Evolutionary conservation across 2,113 vertebrate genomes (phyloP).

Genomic region (Tapirus terrestris): DNA sequence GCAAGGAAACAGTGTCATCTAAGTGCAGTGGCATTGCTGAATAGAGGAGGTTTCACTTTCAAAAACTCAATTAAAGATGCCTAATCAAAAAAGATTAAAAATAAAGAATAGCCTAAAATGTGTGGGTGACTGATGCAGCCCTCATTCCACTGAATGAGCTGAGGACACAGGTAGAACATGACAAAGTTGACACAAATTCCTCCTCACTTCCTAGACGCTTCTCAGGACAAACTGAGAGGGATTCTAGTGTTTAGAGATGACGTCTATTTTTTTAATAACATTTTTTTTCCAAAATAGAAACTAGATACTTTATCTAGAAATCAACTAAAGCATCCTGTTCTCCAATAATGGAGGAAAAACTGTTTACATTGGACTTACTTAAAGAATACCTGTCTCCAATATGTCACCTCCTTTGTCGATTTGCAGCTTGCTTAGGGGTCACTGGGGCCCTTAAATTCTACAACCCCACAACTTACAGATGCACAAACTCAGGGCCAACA

Average conservation of each 20-base stretch:
- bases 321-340: not conserved
- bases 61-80: not conserved
- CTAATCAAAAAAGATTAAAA: not conserved
- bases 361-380: not conserved
- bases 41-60: not conserved
- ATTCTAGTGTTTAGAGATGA: not conserved
- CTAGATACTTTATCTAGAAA: not conserved
- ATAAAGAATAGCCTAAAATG: not conserved
- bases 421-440: not conserved
- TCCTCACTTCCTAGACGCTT: not conserved
- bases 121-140: not conserved
- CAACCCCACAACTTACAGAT: not conserved
- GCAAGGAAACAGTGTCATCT: not conserved
- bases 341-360: not conserved
- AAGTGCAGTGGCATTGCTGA: not conserved
- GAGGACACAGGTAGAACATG: not conserved
- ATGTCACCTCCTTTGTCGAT: not conserved
- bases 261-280: not conserved
- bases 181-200: not conserved
- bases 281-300: not conserved
- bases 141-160: not conserved
- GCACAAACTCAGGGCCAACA: not conserved
- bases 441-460: not conserved
- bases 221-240: not conserved
- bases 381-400: not conserved